Evolutionary conservation across 2,797 vertebrate genomes (phyloP).

Genomic region (Gymnopithys bicolor): DNA sequence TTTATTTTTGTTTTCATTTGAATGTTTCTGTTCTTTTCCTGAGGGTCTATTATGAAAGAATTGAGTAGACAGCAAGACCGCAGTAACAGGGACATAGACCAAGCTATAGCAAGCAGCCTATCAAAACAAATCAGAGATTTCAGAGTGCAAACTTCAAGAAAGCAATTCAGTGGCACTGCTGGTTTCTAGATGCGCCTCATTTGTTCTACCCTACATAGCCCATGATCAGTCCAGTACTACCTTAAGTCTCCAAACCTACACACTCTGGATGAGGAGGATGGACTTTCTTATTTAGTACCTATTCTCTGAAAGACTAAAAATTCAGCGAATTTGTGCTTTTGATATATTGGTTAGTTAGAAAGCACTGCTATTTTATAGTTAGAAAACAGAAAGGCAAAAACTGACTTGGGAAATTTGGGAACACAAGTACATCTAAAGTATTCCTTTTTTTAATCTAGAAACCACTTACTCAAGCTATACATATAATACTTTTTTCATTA

Average conservation of each 20-base stretch:
- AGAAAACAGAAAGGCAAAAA: neutral
- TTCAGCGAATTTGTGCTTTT: neutral
- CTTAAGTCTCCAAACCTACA: neutral
- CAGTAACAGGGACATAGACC: neutral
- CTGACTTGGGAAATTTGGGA: neutral
- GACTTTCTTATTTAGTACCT: neutral
- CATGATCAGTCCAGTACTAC: neutral
- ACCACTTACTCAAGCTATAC: neutral
- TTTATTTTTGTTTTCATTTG: neutral
- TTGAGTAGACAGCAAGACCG: neutral
- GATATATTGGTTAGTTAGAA: neutral
- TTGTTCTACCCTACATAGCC: neutral
- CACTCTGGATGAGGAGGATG: neutral
- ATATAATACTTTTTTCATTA: neutral
- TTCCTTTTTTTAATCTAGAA: neutral
- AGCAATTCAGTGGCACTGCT: neutral
- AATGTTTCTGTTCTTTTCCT: conserved; percentile 28
- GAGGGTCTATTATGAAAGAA: conserved; percentile 34
- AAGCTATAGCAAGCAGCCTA: conserved; percentile 2
- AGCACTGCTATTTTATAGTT: neutral
- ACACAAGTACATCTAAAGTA: neutral
- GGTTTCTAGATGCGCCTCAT: neutral
- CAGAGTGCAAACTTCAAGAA: neutral
- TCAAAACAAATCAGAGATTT: conserved; percentile 21
- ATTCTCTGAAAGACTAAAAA: neutral